These are phyloP conservation scores for Emys orbicularis DNA, from an alignment of 2,797 vertebrate species.

Conservation along the genomic window DNA sequence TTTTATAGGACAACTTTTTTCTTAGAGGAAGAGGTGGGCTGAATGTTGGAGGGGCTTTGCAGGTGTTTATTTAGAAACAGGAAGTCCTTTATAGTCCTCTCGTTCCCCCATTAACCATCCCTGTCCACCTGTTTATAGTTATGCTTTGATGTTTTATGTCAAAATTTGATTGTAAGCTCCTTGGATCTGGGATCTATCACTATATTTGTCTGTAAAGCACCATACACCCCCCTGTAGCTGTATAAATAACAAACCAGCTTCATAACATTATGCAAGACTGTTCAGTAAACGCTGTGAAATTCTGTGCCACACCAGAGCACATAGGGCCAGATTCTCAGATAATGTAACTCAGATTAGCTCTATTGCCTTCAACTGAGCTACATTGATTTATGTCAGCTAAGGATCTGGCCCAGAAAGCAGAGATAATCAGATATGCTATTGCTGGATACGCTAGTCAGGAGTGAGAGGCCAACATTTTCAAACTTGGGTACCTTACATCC, in stretches of 20 bases:
- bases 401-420: background rate
- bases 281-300: background rate
- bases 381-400: background rate
- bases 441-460: background rate
- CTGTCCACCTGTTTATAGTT: background rate
- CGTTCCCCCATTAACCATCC: background rate
- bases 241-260: background rate
- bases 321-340: background rate
- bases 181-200: background rate
- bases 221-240: background rate
- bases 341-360: background rate
- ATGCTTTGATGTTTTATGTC: background rate
- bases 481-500: background rate
- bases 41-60: background rate
- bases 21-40: background rate
- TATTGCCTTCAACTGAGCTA: background rate
- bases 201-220: background rate
- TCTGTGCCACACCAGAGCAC: background rate
- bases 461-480: background rate
- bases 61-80: background rate
- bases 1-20: background rate
- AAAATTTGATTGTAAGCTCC: background rate
- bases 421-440: background rate
- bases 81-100: background rate
- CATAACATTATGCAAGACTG: background rate